These are phyloP conservation scores for Amazona guildingii DNA, from an alignment of 2,113 vertebrate species.

Conservation along the genomic window DNA sequence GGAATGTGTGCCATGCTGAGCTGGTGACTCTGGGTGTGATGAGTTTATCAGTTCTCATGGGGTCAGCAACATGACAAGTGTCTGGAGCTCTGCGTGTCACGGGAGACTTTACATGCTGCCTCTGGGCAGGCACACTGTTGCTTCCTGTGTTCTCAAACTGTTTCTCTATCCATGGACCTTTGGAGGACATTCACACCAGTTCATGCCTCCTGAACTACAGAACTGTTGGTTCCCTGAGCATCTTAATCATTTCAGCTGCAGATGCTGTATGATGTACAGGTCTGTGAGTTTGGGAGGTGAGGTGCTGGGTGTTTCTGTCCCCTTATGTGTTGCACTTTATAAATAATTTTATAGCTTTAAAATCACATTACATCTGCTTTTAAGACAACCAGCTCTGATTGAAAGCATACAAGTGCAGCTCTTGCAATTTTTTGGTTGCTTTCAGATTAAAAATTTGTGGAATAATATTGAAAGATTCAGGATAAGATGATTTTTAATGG, in stretches of 20 bases:
- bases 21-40: background rate
- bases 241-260: background rate
- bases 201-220: background rate
- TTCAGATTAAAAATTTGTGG: background rate
- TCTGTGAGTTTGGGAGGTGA: background rate
- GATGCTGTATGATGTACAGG: background rate
- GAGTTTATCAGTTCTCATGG: background rate
- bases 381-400: background rate
- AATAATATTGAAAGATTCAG: background rate
- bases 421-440: background rate
- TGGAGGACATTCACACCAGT: background rate
- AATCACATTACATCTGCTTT: background rate
- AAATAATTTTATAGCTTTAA: background rate
- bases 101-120: background rate
- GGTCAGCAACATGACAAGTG: background rate
- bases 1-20: rapidly evolving
- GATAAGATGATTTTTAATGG: background rate
- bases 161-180: background rate
- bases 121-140: rapidly evolving
- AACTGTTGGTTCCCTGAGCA: background rate
- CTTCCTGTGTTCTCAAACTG: background rate
- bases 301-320: background rate
- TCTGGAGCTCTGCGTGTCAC: background rate
- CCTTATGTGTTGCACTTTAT: background rate
- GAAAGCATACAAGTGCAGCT: background rate